These are phyloP conservation scores for Chrysoperla carnea DNA, from an alignment of 1,140 invertebrate genomes.

Conservation along the genomic window DNA sequence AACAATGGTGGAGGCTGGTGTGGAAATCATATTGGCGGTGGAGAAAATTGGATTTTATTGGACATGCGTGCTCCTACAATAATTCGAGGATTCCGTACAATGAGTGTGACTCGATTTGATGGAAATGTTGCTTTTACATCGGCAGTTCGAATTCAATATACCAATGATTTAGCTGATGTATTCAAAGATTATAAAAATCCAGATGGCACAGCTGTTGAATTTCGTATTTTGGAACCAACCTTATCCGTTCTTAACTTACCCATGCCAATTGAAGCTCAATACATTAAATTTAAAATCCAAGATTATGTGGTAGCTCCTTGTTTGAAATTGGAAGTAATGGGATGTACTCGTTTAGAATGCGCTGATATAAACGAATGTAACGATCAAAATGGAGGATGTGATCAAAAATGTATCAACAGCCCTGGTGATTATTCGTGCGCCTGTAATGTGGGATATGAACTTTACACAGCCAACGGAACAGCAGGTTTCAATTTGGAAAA, in stretches of 20 bases:
- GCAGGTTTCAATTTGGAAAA: conserved; percentile 69
- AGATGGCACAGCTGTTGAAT: conserved; percentile 83
- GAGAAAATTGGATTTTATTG: conserved; percentile 73
- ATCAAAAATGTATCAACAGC: conserved; percentile 82
- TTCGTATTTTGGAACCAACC: conserved; percentile 70
- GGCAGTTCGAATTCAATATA: conserved; percentile 70
- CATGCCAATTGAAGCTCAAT: conserved; percentile 80
- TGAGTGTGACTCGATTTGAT: conserved; percentile 61
- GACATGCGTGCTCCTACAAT: conserved; percentile 83
- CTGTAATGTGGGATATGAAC: conserved; percentile 83
- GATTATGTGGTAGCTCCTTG: conserved; percentile 80
- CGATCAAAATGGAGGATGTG: conserved; percentile 78
- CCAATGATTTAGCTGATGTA: conserved; percentile 72
- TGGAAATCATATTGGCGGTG: conserved; percentile 63
- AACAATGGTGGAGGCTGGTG: conserved; percentile 79
- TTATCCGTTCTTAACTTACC: conserved; percentile 79
- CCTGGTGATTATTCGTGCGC: conserved; percentile 74
- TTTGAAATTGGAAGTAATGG: conserved; percentile 83
- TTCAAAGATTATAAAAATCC: conserved; percentile 85
- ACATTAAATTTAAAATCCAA: conserved; percentile 73
- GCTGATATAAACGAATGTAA: conserved; percentile 85
- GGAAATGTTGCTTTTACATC: conserved; percentile 72
- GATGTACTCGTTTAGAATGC: conserved; percentile 80
- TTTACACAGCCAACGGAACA: conserved; percentile 81
- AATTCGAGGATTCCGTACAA: conserved; percentile 74